phyloP scores from a whole-genome alignment of 1,140 invertebrate genomes.

The Drosophila fuyamai region DNA sequence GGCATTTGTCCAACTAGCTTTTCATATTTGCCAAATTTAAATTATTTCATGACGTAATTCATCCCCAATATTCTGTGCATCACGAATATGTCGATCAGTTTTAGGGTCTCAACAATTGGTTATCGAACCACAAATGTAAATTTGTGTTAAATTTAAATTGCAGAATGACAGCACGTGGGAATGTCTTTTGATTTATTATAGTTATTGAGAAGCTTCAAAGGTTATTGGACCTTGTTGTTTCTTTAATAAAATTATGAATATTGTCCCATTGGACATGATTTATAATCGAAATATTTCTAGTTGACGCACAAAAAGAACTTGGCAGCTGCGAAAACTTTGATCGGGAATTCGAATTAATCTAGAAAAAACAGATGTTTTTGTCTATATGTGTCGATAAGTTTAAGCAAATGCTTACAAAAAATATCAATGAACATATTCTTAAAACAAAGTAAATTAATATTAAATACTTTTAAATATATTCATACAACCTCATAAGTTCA shows the following conservation, averaged over 20 bases:
- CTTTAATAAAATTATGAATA: neutral
- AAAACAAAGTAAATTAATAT: neutral
- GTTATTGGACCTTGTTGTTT: neutral
- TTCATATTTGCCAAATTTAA: slow-evolving; percentile 36
- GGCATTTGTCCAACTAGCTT: slow-evolving; percentile 23
- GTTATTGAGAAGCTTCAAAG: neutral
- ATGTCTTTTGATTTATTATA: slow-evolving; percentile 20
- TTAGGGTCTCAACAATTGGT: slow-evolving; percentile 3
- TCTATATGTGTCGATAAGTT: slow-evolving; percentile 5
- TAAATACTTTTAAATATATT: neutral
- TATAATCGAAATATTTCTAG: slow-evolving; percentile 23
- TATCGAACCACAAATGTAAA: neutral
- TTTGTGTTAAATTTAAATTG: neutral
- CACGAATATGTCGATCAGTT: slow-evolving; percentile 10
- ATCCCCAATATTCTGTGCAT: slow-evolving; percentile 1
- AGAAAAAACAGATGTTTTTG: slow-evolving; percentile 35
- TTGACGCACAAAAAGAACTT: slow-evolving; percentile 40
- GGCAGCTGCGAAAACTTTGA: slow-evolving; percentile 40
- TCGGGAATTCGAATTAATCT: slow-evolving; percentile 33
- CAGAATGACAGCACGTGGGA: slow-evolving; percentile 23
- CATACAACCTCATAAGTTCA: neutral
- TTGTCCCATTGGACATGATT: slow-evolving; percentile 21
- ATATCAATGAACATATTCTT: too few species aligned
- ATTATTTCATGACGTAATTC: slow-evolving; percentile 45
- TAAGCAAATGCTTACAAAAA: neutral